These are phyloP conservation scores for Emydura subglobosa DNA, from an alignment of 2,113 vertebrate genomes.

Conservation along the genomic window DNA sequence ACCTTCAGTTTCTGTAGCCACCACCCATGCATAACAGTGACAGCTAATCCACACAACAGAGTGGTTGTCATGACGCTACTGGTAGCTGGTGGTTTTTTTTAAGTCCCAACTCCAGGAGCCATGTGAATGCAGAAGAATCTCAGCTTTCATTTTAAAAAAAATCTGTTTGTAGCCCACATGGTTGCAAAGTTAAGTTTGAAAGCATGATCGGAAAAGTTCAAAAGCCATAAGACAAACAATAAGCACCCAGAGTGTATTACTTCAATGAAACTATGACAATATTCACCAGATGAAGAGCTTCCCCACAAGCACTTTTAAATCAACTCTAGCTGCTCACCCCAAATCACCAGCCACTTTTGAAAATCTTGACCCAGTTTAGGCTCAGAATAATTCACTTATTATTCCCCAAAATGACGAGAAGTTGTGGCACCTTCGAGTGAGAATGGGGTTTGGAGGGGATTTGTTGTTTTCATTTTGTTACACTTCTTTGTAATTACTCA, in stretches of 20 bases:
- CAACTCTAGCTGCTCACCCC: background rate
- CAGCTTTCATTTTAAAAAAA: background rate
- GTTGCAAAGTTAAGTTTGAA: background rate
- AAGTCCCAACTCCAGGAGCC: background rate
- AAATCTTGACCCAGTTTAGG: background rate
- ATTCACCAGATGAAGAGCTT: background rate
- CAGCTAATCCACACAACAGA: rapidly evolving
- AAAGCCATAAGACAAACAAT: background rate
- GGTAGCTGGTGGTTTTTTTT: rapidly evolving
- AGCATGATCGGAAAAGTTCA: rapidly evolving
- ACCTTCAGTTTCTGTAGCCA: conserved; percentile 54
- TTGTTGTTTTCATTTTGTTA: too few species aligned
- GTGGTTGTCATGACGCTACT: rapidly evolving
- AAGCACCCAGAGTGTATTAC: background rate
- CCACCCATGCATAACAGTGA: rapidly evolving
- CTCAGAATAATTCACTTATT: background rate
- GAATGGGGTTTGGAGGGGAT: background rate
- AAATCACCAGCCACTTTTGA: background rate
- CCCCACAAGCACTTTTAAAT: background rate
- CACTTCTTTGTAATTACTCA: background rate
- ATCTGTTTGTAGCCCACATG: background rate
- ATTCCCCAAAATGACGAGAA: background rate
- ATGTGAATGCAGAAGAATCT: rapidly evolving
- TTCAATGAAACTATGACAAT: background rate
- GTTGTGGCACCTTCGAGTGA: background rate